Base-by-base conservation (phyloP, 2,113 vertebrate genomes). In the Sterrhoptilus dennistouni region DNA sequence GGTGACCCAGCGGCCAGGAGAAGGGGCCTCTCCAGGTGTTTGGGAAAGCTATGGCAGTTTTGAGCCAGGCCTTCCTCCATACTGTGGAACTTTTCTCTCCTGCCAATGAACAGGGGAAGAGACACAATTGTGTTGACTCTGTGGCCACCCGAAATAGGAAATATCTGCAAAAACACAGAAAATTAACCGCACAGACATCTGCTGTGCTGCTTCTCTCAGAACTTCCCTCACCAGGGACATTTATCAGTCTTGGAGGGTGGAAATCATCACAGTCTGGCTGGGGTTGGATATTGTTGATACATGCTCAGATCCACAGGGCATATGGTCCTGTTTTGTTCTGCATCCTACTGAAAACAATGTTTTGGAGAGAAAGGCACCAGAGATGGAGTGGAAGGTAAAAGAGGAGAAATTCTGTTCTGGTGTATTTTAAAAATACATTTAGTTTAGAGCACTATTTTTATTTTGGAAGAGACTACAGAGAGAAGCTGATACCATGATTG, bases 381-480 rank as follows among this genome's bases (percentile, higher is more conserved):
- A 54, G 20, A 11, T 8, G 6, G 54, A 45, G 24, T 5, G 11
- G 33, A 56, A 79, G 5, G 23, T 17, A 33, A 38, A 68, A 28
- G 20, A 59, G 7, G 17, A 44, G 50, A 61, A 44, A 12, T 33
- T 71, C 29, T 42, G 8, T 2, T 0, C 27, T 45, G 8, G 3
- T 27, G 9, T 63, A 11, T 36, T 78, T 38, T 2, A 3, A 14
- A 74, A 69, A 28, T 14, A 15, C 12, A 21, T 77, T 68, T 60
- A 20, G 7, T n/a, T 19, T 31, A 42, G 29, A 54, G 12, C 10
- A 18, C 56, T 31, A 2, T 28, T 47, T 61, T 18, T 0, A 0
- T 40, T 75, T 21, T 52, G 65, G 16, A 14, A 17, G 25, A 31
- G 13, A 35, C 28, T 33, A 9, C 6, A 11, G 25, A 23, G 61